These are phyloP conservation scores for Limnephilus rhombicus DNA, from an alignment of 2,888 invertebrate species.

Conservation along the genomic window DNA sequence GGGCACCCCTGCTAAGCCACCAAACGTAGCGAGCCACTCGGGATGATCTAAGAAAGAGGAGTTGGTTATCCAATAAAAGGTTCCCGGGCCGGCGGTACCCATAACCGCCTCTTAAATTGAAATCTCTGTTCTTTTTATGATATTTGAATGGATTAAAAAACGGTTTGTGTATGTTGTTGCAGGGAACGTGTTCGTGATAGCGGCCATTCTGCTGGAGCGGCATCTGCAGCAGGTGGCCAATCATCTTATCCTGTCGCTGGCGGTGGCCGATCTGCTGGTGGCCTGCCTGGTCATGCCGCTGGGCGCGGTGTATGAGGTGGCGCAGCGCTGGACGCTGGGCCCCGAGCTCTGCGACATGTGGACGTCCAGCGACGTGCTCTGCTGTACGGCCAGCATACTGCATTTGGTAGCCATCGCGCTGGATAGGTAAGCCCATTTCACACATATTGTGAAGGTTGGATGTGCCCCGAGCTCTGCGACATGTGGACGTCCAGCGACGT, in stretches of 20 bases:
- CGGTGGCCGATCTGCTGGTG: conserved; percentile 94
- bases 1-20: too few species aligned
- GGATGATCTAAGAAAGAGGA: too few species aligned
- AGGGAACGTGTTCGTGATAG: conserved; percentile 97
- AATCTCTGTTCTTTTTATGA: not conserved
- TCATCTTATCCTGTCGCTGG: conserved; percentile 92
- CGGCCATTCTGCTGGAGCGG: conserved; percentile 91
- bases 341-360: conserved; percentile 95
- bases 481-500: conserved; percentile 97
- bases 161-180: conserved; percentile 68
- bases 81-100: too few species aligned
- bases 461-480: conserved; percentile 92
- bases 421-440: conserved; percentile 80
- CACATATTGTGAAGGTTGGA: too few species aligned
- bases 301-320: conserved; percentile 87
- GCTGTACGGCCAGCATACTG: conserved; percentile 90
- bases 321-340: conserved; percentile 90
- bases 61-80: too few species aligned
- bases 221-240: conserved; percentile 93
- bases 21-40: too few species aligned
- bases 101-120: too few species aligned
- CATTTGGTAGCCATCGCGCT: conserved; percentile 90
- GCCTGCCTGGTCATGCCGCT: conserved; percentile 89
- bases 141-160: conserved; percentile 52
- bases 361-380: conserved; percentile 94